phyloP scores from a whole-genome alignment of 1,140 invertebrate genomes.

The Lanistes nyassanus region DNA sequence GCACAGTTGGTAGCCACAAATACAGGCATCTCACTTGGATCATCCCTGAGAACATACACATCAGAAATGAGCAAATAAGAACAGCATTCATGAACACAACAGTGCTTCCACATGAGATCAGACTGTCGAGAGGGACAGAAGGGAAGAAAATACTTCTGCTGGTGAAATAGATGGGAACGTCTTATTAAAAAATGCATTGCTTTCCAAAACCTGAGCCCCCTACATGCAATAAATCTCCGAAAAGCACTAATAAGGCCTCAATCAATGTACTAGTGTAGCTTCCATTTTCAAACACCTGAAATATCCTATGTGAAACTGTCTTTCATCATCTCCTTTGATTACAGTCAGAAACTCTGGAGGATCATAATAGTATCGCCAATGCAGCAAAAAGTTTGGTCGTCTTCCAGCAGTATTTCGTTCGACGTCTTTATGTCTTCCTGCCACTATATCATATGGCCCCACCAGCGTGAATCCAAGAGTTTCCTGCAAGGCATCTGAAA shows the following conservation, averaged over 20 bases:
- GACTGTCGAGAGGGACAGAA: too few species aligned
- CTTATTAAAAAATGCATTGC: too few species aligned
- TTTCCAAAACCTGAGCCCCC: too few species aligned
- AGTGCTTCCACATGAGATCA: too few species aligned
- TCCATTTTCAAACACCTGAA: constrained; percentile 72
- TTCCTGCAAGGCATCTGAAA: constrained; percentile 73
- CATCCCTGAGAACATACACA: constrained; percentile 71
- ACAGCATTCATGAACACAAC: background rate
- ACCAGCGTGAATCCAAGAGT: constrained; percentile 78
- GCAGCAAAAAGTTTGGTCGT: constrained; percentile 73
- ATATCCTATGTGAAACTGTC: constrained; percentile 87
- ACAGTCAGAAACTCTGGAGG: constrained; percentile 84
- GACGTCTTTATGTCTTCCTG: constrained; percentile 72
- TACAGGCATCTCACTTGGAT: constrained; percentile 77
- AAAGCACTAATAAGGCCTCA: background rate
- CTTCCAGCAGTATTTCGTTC: constrained; percentile 69
- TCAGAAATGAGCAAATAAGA: background rate
- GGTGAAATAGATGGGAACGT: too few species aligned
- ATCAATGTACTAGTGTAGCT: constrained; percentile 6
- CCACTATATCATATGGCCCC: constrained; percentile 87
- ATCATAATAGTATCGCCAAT: constrained; percentile 94
- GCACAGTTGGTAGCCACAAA: constrained; percentile 83
- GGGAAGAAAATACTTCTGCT: too few species aligned
- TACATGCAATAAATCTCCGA: background rate
- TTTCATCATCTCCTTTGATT: constrained; percentile 73